Evolutionary conservation across 2,113 vertebrate species (phyloP).

Genomic region (Ellobius talpinus): DNA sequence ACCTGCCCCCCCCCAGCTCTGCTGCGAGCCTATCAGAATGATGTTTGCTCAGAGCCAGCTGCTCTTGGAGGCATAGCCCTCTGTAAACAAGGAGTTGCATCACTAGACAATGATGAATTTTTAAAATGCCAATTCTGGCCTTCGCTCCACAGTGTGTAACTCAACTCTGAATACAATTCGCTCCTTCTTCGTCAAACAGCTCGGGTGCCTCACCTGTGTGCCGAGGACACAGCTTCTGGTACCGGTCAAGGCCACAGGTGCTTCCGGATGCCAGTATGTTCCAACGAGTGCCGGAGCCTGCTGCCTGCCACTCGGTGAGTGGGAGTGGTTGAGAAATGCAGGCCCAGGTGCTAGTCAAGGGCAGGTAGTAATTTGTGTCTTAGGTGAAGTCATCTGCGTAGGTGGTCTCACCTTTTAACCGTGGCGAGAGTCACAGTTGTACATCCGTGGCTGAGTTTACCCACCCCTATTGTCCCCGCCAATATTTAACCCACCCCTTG

Average conservation of each 20-base stretch:
- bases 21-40: constrained; percentile 6
- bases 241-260: not conserved
- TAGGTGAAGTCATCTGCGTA: not conserved
- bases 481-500: not conserved
- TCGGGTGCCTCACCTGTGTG: not conserved
- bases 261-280: not conserved
- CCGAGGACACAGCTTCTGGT: not conserved
- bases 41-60: constrained; percentile 68
- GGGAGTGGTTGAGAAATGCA: not conserved
- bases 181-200: not conserved
- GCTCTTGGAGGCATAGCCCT: not conserved
- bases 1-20: constrained; percentile 13
- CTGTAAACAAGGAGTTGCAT: constrained; percentile 72
- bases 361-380: not conserved
- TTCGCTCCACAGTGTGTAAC: constrained; percentile 26
- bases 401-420: not conserved
- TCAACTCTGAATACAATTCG: not conserved
- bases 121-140: constrained; percentile 71
- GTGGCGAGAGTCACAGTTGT: not conserved
- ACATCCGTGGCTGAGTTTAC: not conserved
- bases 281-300: accelerated
- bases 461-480: not conserved
- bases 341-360: not conserved
- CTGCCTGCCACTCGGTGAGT: not conserved
- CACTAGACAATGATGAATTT: constrained; percentile 78